Conservation (phyloP, 92 coral and sea anemone species). For the Hydrozoanthus gracilis region DNA sequence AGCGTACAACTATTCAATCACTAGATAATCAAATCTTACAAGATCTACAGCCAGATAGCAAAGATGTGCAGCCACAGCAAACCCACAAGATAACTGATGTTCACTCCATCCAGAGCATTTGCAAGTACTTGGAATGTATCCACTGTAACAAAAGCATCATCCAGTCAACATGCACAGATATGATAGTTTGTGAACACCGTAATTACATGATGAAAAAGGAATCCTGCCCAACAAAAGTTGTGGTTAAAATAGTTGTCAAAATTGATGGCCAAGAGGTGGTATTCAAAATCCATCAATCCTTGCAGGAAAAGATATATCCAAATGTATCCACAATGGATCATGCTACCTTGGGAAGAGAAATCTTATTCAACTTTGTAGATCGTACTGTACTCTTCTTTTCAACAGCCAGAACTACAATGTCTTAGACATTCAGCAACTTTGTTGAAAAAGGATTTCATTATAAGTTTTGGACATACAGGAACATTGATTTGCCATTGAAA, state of each 20-base stretch:
- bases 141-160: slow-evolving; percentile 60
- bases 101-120: slow-evolving; percentile 63
- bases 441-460: too few relatives aligned
- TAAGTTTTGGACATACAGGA: too few relatives aligned
- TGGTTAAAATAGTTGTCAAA: slow-evolving; percentile 54
- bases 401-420: slow-evolving; percentile 49
- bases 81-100: slow-evolving; percentile 65
- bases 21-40: slow-evolving; percentile 59
- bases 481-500: too few relatives aligned
- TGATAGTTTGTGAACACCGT: slow-evolving; percentile 63
- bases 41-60: slow-evolving; percentile 57
- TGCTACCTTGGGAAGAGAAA: slow-evolving; percentile 56
- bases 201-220: slow-evolving; percentile 58
- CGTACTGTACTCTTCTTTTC: slow-evolving; percentile 58
- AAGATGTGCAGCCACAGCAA: slow-evolving; percentile 61
- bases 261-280: slow-evolving; percentile 63
- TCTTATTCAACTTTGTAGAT: slow-evolving; percentile 50
- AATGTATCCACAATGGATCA: slow-evolving; percentile 55
- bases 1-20: slow-evolving; percentile 58
- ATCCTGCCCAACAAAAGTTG: slow-evolving; percentile 65
- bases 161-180: slow-evolving; percentile 67
- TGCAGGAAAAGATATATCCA: slow-evolving; percentile 61
- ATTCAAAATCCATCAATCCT: slow-evolving; percentile 58
- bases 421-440: slow-evolving; percentile 59
- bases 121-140: slow-evolving; percentile 66